Evolutionary conservation across 2,888 invertebrate genomes (phyloP).

Genomic region (Caenorhabditis sinica): DNA sequence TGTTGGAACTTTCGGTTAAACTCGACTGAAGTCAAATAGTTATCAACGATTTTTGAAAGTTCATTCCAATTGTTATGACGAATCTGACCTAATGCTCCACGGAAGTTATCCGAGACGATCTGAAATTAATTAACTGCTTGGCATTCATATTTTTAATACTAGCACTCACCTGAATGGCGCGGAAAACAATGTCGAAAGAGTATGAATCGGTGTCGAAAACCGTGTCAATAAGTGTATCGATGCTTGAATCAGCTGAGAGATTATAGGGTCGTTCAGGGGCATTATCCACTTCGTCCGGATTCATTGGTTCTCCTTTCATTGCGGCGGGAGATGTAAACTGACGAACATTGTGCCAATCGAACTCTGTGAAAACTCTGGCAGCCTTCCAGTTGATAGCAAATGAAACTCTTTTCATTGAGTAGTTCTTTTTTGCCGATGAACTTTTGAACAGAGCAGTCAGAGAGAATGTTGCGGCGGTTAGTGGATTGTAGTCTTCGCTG

Average conservation of each 20-base stretch:
- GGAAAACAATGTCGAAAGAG: slow-evolving; percentile 78
- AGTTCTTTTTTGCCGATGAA: slow-evolving; percentile 47
- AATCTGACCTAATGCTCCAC: slow-evolving; percentile 37
- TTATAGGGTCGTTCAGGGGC: slow-evolving; percentile 36
- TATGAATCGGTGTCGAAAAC: slow-evolving; percentile 78
- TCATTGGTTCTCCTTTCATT: slow-evolving; percentile 23
- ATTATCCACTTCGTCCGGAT: neutral
- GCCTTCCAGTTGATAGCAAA: slow-evolving; percentile 58
- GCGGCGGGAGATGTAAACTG: slow-evolving; percentile 42
- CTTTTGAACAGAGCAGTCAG: slow-evolving; percentile 58
- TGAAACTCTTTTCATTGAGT: slow-evolving; percentile 51
- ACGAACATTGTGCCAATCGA: slow-evolving; percentile 36
- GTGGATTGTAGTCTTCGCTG: slow-evolving; percentile 27
- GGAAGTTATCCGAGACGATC: slow-evolving; percentile 70
- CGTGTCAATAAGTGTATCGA: slow-evolving; percentile 57
- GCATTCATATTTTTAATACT: neutral
- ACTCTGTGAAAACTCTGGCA: slow-evolving; percentile 12
- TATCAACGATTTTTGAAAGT: slow-evolving; percentile 59
- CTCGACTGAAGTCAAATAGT: slow-evolving; percentile 58
- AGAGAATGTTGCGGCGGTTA: slow-evolving; percentile 28
- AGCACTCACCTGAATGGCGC: slow-evolving; percentile 77
- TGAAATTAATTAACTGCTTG: slow-evolving; percentile 7
- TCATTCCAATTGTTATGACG: slow-evolving; percentile 65
- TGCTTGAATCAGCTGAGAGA: slow-evolving; percentile 52
- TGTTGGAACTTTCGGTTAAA: slow-evolving; percentile 61